These are phyloP conservation scores for Otolemur crassicaudatus DNA, from an alignment of 2,797 vertebrate genomes.

Conservation along the genomic window DNA sequence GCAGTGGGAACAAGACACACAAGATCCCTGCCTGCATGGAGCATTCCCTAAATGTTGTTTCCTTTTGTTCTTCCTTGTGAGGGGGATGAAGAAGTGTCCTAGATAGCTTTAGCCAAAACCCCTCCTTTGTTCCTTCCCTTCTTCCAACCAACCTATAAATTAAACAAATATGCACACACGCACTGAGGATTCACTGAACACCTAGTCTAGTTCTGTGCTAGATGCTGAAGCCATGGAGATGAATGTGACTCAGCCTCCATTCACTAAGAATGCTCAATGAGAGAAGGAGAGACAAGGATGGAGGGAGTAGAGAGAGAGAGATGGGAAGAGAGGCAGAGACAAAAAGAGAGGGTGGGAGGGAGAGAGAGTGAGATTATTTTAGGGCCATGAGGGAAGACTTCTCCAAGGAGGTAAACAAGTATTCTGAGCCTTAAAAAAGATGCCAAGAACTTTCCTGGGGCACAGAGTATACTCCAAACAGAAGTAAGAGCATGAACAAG, in stretches of 20 bases:
- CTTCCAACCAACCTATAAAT: background rate
- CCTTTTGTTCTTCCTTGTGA: background rate
- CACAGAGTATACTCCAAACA: background rate
- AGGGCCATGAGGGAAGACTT: background rate
- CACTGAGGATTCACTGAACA: background rate
- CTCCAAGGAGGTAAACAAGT: background rate
- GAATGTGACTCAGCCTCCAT: conserved; percentile 51
- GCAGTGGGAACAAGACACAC: background rate
- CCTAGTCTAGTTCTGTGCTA: conserved; percentile 8
- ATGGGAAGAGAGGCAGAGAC: background rate
- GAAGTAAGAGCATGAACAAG: background rate
- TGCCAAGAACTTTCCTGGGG: background rate
- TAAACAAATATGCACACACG: background rate
- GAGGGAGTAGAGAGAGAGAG: background rate
- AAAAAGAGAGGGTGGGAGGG: background rate
- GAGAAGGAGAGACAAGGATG: background rate
- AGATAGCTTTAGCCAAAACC: background rate
- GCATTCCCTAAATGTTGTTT: background rate
- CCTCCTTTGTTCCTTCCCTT: conserved; percentile 28
- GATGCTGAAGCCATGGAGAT: background rate
- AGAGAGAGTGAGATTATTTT: background rate
- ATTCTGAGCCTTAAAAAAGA: conserved; percentile 30
- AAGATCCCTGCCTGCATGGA: background rate
- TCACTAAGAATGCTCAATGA: conserved; percentile 22
- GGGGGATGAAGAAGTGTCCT: background rate